Conservation (phyloP, 2,113 vertebrate genomes). For the Polyodon spathula region DNA sequence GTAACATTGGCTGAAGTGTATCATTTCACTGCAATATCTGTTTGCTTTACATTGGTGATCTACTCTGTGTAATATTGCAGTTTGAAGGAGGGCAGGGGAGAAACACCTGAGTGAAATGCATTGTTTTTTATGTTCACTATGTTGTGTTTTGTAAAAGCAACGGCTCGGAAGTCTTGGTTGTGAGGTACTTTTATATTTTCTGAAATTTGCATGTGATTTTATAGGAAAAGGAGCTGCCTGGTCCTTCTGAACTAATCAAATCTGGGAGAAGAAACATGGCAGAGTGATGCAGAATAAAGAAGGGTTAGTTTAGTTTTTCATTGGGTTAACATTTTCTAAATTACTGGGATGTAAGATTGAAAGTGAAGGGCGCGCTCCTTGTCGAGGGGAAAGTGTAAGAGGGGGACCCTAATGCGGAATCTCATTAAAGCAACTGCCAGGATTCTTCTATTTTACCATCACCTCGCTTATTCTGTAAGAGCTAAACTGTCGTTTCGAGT, state of each 20-base stretch:
- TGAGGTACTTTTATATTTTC: conserved; percentile 1
- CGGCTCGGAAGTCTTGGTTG: background rate
- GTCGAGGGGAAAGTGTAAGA: conserved; percentile 61
- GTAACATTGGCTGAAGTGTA: no score
- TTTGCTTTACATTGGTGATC: background rate
- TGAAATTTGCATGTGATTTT: background rate
- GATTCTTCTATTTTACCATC: conserved; percentile 77
- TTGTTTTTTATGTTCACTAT: background rate
- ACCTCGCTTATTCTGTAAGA: conserved; percentile 71
- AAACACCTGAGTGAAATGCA: background rate
- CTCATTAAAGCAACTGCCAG: conserved; percentile 95
- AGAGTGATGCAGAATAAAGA: conserved; percentile 44
- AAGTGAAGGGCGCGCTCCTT: conserved; percentile 72
- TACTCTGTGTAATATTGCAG: background rate
- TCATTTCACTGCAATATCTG: no score
- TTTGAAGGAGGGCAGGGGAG: background rate
- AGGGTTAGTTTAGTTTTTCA: conserved; percentile 60
- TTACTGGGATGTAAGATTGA: conserved; percentile 64
- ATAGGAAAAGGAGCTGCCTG: background rate
- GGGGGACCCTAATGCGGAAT: conserved; percentile 79
- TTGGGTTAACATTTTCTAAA: conserved; percentile 68
- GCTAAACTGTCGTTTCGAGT: conserved; percentile 84
- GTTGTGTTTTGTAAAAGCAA: background rate
- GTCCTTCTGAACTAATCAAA: conserved; percentile 25
- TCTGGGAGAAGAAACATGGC: conserved; percentile 32